Evolutionary conservation across 2,113 vertebrate species (phyloP).

Genomic region (Oophaga pumilio): DNA sequence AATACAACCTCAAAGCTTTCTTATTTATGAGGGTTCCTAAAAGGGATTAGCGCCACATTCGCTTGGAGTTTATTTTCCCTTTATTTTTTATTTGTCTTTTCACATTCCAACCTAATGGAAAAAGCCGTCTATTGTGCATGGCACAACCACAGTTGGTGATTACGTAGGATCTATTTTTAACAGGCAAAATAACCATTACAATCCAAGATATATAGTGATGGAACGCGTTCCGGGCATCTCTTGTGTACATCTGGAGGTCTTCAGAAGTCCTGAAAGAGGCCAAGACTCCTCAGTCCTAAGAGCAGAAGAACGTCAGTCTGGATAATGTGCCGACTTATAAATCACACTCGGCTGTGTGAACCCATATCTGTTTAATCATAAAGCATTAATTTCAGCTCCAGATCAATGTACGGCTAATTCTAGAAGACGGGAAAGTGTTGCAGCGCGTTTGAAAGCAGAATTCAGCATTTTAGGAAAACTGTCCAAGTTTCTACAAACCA

Average conservation of each 20-base stretch:
- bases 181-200: constrained; percentile 63
- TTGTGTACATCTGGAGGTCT: constrained; percentile 59
- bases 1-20: no score
- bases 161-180: constrained; percentile 38
- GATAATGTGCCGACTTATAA: rapidly evolving
- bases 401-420: constrained; percentile 51
- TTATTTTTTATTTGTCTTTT: background rate
- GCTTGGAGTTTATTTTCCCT: no score
- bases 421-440: background rate
- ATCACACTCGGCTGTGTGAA: constrained; percentile 24
- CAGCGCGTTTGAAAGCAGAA: background rate
- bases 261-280: constrained; percentile 62
- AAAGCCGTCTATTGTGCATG: constrained; percentile 49
- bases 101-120: constrained; percentile 38
- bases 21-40: no score
- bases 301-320: background rate
- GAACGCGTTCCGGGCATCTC: constrained; percentile 56
- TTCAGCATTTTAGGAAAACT: background rate
- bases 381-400: constrained; percentile 15
- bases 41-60: no score
- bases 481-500: background rate
- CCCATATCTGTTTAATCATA: background rate
- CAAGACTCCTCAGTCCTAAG: background rate
- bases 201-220: constrained; percentile 55
- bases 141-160: constrained; percentile 59